These are phyloP conservation scores for Adineta ricciae DNA, from an alignment of 2,888 invertebrate genomes.

Conservation along the genomic window DNA sequence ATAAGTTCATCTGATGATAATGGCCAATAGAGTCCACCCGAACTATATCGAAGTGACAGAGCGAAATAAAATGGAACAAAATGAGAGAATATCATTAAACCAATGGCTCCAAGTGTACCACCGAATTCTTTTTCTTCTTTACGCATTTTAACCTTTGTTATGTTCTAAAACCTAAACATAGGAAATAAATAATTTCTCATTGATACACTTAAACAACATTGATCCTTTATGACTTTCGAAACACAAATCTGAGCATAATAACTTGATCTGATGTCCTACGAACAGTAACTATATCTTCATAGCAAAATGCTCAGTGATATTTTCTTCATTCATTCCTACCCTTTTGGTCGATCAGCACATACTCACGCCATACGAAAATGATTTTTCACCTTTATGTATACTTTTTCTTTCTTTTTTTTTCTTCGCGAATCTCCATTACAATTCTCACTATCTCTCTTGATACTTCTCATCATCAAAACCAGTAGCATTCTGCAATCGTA, in stretches of 20 bases:
- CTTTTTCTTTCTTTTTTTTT: neutral
- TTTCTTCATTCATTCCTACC: neutral
- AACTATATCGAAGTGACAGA: neutral
- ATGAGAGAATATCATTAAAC: slow-evolving; percentile 20
- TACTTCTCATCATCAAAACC: too few species aligned
- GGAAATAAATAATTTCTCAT: too few species aligned
- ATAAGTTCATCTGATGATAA: neutral
- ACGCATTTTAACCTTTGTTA: neutral
- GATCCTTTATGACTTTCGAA: too few species aligned
- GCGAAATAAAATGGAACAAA: neutral
- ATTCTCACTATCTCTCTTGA: too few species aligned
- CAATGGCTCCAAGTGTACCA: slow-evolving; percentile 8
- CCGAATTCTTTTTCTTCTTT: neutral
- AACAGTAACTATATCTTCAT: too few species aligned
- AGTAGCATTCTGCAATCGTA: too few species aligned
- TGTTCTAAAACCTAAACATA: too few species aligned
- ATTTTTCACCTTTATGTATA: neutral
- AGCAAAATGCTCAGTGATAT: too few species aligned
- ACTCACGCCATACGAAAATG: neutral
- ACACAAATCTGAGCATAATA: too few species aligned
- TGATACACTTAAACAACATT: too few species aligned
- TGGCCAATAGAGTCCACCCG: neutral
- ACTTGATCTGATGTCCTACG: too few species aligned
- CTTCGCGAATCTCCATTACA: too few species aligned
- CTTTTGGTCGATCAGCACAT: neutral